phyloP scores from a whole-genome alignment of 1,140 invertebrate genomes.

The Conopomorpha cramerella region DNA sequence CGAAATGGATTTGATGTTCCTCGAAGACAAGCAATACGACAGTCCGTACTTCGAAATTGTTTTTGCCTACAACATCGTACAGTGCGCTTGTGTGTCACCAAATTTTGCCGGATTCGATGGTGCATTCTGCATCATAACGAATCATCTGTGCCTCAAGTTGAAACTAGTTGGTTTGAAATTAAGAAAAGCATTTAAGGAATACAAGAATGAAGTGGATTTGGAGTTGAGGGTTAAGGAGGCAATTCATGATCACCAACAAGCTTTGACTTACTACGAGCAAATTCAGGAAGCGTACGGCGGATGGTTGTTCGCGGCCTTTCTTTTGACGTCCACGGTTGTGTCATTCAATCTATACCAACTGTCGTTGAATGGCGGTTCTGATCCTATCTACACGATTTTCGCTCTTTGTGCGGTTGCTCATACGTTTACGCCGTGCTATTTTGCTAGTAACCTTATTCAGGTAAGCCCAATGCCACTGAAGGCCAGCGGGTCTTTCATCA shows the following conservation, averaged over 20 bases:
- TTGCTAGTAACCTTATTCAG: slow-evolving; percentile 25
- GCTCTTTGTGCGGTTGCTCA: slow-evolving; percentile 23
- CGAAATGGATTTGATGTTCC: slow-evolving; percentile 26
- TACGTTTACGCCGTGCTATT: slow-evolving; percentile 34
- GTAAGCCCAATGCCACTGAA: too few species aligned
- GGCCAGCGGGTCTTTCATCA: too few species aligned
- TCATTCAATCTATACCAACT: slow-evolving; percentile 29
- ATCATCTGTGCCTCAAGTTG: slow-evolving; percentile 28
- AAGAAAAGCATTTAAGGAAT: slow-evolving; percentile 17
- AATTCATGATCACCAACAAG: slow-evolving; percentile 26
- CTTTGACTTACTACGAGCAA: slow-evolving; percentile 20
- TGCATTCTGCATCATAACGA: slow-evolving; percentile 33
- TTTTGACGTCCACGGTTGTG: slow-evolving; percentile 23
- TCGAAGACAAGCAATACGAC: slow-evolving; percentile 30
- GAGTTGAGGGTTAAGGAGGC: slow-evolving; percentile 15
- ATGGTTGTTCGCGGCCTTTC: slow-evolving; percentile 30
- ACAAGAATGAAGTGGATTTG: slow-evolving; percentile 15
- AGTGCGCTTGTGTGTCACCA: slow-evolving; percentile 17
- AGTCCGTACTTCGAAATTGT: slow-evolving; percentile 29
- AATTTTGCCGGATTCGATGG: slow-evolving; percentile 32
- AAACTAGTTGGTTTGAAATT: slow-evolving; percentile 28
- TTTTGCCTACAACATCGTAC: slow-evolving; percentile 24
- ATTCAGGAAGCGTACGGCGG: slow-evolving; percentile 28
- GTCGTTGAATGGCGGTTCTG: slow-evolving; percentile 16
- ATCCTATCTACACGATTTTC: slow-evolving; percentile 26